These are phyloP conservation scores for Pseudotriccus pelzelni DNA, from an alignment of 2,797 vertebrate species.

Conservation along the genomic window DNA sequence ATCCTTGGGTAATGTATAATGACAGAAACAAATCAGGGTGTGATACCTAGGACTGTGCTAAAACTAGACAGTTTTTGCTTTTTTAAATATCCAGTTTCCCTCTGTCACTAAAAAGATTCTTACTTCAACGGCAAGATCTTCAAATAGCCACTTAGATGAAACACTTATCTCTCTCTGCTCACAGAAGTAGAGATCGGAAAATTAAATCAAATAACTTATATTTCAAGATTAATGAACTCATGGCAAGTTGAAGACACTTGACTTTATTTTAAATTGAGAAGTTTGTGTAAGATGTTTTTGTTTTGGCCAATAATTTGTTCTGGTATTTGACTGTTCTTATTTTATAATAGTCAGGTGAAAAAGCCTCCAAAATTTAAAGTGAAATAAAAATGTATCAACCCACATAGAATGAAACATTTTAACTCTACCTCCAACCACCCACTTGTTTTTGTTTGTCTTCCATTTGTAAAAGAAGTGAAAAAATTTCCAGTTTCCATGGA, in stretches of 20 bases:
- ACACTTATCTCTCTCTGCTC: not conserved
- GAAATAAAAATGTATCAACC: not conserved
- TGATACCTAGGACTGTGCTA: not conserved
- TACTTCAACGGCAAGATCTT: not conserved
- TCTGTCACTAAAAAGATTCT: not conserved
- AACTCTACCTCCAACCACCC: not conserved
- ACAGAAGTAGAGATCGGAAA: not conserved
- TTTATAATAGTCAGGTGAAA: not conserved
- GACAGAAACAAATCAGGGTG: not conserved
- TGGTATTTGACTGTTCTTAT: not conserved
- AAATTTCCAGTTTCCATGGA: not conserved
- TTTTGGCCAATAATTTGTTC: not conserved
- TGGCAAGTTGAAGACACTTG: not conserved
- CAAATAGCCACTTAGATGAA: not conserved
- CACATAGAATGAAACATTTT: not conserved
- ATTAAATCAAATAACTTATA: not conserved
- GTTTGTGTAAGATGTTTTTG: not conserved
- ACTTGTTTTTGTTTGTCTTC: not conserved
- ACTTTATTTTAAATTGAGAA: not conserved
- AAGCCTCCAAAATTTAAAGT: not conserved
- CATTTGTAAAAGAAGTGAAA: not conserved
- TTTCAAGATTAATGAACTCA: not conserved
- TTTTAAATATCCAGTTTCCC: not conserved
- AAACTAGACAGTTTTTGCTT: not conserved
- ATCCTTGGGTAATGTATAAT: not conserved